Conservation (phyloP, 1,140 invertebrate genomes). For the Heliconius congener region DNA sequence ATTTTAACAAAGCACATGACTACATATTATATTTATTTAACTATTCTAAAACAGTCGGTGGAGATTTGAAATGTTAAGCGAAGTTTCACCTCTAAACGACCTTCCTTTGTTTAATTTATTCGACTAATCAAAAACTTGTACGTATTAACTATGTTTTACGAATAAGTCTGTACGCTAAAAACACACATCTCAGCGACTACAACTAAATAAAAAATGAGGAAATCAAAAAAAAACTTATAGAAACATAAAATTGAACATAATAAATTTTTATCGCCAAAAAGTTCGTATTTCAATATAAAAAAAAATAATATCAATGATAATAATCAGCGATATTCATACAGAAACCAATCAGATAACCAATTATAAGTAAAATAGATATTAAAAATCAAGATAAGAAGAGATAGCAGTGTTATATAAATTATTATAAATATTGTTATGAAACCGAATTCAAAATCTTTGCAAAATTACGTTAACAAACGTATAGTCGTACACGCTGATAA, state of each 20-base stretch:
- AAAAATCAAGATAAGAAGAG: slow-evolving; percentile 35
- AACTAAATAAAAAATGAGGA: slow-evolving; percentile 5
- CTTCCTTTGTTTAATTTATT: slow-evolving; percentile 14
- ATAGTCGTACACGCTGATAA: slow-evolving; percentile 30
- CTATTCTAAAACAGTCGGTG: background rate
- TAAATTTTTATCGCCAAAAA: slow-evolving; percentile 16
- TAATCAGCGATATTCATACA: slow-evolving; percentile 16
- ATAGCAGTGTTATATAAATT: slow-evolving; percentile 35
- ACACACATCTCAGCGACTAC: background rate
- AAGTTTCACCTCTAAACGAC: slow-evolving; percentile 12
- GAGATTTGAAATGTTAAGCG: background rate
- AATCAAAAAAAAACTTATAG: background rate
- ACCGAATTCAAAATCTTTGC: slow-evolving; percentile 41
- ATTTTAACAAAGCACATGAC: background rate
- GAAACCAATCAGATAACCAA: slow-evolving; percentile 19
- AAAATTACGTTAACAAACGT: slow-evolving; percentile 41
- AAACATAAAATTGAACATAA: background rate
- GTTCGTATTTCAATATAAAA: slow-evolving; percentile 4
- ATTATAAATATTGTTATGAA: slow-evolving; percentile 31
- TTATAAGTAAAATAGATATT: slow-evolving; percentile 24
- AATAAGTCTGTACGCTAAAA: background rate
- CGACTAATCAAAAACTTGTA: slow-evolving; percentile 13
- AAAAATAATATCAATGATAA: slow-evolving; percentile 25
- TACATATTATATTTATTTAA: slow-evolving; percentile 5
- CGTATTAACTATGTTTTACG: background rate